Conservation (phyloP, 2,113 vertebrate species). For the Odocoileus virginianus region DNA sequence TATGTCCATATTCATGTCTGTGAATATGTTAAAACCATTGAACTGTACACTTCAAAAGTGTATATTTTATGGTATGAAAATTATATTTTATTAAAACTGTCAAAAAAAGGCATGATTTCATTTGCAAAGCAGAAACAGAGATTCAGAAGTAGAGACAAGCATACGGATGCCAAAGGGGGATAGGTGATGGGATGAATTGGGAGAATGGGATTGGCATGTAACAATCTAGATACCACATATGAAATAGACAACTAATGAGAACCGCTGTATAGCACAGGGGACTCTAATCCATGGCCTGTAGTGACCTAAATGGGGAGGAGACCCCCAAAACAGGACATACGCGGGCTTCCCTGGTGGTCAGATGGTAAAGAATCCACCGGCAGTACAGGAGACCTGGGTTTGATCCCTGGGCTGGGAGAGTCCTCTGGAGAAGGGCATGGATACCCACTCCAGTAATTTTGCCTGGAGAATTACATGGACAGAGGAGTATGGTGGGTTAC, state of each 20-base stretch:
- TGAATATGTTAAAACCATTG: not conserved
- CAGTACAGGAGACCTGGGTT: not conserved
- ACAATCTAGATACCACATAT: not conserved
- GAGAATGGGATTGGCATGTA: not conserved
- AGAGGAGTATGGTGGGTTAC: not conserved
- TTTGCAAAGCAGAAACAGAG: not conserved
- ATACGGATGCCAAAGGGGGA: not conserved
- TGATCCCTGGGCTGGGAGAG: not conserved
- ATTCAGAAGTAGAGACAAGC: not conserved
- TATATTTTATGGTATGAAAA: not conserved
- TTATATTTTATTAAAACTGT: not conserved
- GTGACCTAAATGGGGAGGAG: not conserved
- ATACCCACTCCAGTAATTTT: not conserved
- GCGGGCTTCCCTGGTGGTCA: not conserved
- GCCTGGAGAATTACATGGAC: not conserved
- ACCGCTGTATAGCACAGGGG: not conserved
- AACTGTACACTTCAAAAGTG: not conserved
- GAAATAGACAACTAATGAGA: not conserved
- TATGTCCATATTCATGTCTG: no score
- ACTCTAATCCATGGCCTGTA: not conserved
- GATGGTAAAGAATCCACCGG: not conserved
- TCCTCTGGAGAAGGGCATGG: not conserved
- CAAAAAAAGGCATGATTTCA: not conserved
- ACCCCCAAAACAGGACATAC: fast-evolving
- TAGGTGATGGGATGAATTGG: not conserved